Evolutionary conservation across 2,797 vertebrate species (phyloP).

Genomic region (Phylloscopus collybita): DNA sequence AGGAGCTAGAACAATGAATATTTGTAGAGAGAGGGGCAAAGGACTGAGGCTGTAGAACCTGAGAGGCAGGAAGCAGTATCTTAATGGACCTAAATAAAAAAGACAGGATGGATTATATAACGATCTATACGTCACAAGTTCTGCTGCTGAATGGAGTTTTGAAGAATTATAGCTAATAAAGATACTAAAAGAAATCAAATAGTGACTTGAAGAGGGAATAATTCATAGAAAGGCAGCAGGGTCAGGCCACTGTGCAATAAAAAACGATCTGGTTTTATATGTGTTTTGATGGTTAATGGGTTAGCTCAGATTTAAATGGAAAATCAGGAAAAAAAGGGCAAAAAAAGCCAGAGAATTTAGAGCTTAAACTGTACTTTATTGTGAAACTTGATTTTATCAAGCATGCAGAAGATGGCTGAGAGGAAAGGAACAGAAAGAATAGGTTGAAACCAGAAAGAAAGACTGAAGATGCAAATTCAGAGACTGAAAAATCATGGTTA

Average conservation of each 20-base stretch:
- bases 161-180: not conserved
- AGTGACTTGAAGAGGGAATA: not conserved
- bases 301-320: not conserved
- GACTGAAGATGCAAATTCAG: not conserved
- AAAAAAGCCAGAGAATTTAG: not conserved
- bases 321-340: not conserved
- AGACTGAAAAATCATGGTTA: not conserved
- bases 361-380: not conserved
- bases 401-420: not conserved
- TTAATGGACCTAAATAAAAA: not conserved
- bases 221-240: not conserved
- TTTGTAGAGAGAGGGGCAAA: not conserved
- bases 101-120: not conserved
- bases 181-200: not conserved
- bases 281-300: not conserved
- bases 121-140: not conserved
- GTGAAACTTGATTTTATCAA: not conserved
- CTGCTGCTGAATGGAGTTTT: not conserved
- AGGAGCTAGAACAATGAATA: not conserved
- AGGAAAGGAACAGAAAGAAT: not conserved
- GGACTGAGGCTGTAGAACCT: not conserved
- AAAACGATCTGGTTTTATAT: not conserved
- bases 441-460: not conserved
- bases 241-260: not conserved
- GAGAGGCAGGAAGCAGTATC: not conserved